These are phyloP conservation scores for Poeciliopsis infans DNA, from an alignment of 2,797 vertebrate genomes.

Conservation along the genomic window DNA sequence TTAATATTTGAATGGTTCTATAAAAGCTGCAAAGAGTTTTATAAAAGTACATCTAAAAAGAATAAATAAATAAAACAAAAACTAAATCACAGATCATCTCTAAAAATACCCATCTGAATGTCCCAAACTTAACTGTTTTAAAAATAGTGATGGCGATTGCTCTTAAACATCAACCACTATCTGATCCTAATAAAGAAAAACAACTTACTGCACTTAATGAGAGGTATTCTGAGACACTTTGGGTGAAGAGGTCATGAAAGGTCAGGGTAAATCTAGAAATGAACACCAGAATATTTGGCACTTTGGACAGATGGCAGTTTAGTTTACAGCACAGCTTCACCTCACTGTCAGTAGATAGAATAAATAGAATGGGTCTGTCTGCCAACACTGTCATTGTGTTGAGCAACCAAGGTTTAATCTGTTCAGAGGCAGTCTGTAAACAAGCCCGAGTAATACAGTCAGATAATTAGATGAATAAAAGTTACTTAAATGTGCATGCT, in stretches of 20 bases:
- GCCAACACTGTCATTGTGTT: constrained; percentile 24
- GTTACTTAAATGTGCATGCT: not conserved
- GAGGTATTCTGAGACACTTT: not conserved
- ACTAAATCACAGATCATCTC: not conserved
- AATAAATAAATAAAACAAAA: not conserved
- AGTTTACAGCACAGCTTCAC: not conserved
- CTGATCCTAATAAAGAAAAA: not conserved
- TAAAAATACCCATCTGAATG: not conserved
- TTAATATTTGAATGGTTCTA: not conserved
- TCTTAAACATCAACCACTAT: not conserved
- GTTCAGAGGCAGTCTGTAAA: constrained; percentile 10
- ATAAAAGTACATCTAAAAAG: not conserved
- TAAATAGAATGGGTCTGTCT: not conserved
- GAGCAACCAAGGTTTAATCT: constrained; percentile 37
- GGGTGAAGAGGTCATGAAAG: not conserved
- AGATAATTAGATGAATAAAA: constrained; percentile 13
- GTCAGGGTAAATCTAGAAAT: not conserved
- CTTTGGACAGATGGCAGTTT: not conserved
- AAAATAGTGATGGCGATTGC: not conserved
- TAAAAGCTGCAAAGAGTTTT: not conserved
- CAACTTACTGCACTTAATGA: not conserved
- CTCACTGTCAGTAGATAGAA: not conserved
- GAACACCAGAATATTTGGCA: not conserved
- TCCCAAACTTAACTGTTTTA: not conserved
- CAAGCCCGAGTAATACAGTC: constrained; percentile 21